Evolutionary conservation across 2,113 vertebrate species (phyloP), one percentile per base, ranked within the genome.

Genomic region (Phyllostomus discolor): DNA sequence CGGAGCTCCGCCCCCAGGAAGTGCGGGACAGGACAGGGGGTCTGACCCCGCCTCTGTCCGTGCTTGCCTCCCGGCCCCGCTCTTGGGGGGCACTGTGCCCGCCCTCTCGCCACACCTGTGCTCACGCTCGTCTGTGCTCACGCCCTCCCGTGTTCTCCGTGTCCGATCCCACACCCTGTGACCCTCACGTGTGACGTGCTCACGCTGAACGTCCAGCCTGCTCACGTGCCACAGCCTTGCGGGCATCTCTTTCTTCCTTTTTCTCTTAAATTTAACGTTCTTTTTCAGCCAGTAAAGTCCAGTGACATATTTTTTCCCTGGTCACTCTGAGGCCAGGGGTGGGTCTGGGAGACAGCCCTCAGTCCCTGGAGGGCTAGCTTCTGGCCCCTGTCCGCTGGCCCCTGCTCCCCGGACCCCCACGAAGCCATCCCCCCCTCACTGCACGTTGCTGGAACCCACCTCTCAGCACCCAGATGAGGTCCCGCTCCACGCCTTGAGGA

Each of bases 301-400:
- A 14, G 2, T 66, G 4, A 33, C 17, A 52, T 52, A 6, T 12
- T n/a, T 48, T 50, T 48, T 54, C 62, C 28, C n/a, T 9, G 22
- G 26, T 57, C 50, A 10, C 7, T 59, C 46, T 43, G 59, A 75
- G 50, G 24, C 31, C 67, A 11, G 28, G 4, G 48, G n/a, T 75
- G 2, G 4, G n/a, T 80, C 91, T 78, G 38, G 79, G n/a, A 26
- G 20, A 57, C 28, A 24, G 22, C 24, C 43, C 41, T 33, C n/a
- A 10, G 31, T 75, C 50, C 35, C 10, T 2, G 19, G 12, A 52
- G 33, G 33, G 3, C 59, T 33, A 12, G 38, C 20, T 10, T 67
- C 17, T 0, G 10, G 14, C 46, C 76, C 50, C 16, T 8, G n/a
- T 52, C 3, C 0, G 31, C 43, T 41, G 0, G 3, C 28, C 69